Percentiles rank a stretch among this genome's conserved stretches.
Evolutionary conservation across 92 coral and sea anemone species (phyloP).

Genomic region (Isaurus tuberculatus): DNA sequence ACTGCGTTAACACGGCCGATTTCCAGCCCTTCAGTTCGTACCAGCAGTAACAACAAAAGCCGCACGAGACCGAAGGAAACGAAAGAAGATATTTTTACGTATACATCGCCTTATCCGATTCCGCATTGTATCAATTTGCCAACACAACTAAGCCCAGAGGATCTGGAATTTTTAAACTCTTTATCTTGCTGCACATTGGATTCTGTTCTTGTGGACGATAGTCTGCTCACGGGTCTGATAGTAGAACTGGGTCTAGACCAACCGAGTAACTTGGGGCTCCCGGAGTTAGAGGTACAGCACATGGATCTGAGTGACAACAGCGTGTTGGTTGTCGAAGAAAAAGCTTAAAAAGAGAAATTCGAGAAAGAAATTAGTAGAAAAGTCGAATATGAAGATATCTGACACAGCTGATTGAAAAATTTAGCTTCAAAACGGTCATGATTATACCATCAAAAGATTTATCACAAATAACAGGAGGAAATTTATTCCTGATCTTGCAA

Average conservation of each 20-base stretch:
- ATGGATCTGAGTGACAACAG: slow-evolving; percentile 30
- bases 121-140: slow-evolving; percentile 45
- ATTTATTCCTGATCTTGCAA: neutral
- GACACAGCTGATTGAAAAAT: neutral
- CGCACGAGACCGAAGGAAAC: slow-evolving; percentile 16
- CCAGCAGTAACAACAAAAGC: neutral
- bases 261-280: slow-evolving; percentile 26
- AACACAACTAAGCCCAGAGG: slow-evolving; percentile 42
- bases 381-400: neutral
- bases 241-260: slow-evolving; percentile 34
- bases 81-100: slow-evolving; percentile 41
- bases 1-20: slow-evolving; percentile 34
- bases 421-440: neutral
- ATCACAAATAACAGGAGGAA: neutral
- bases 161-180: slow-evolving; percentile 30
- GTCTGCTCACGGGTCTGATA: slow-evolving; percentile 9
- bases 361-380: neutral
- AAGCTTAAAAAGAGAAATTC: neutral
- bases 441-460: neutral
- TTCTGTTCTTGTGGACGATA: slow-evolving; percentile 31
- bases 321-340: slow-evolving; percentile 10
- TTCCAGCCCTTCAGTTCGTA: slow-evolving; percentile 33
- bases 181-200: slow-evolving; percentile 20
- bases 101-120: slow-evolving; percentile 34
- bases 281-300: slow-evolving; percentile 32